phyloP scores from a whole-genome alignment of 2,113 vertebrate species.

The Myrmecobius fasciatus region DNA sequence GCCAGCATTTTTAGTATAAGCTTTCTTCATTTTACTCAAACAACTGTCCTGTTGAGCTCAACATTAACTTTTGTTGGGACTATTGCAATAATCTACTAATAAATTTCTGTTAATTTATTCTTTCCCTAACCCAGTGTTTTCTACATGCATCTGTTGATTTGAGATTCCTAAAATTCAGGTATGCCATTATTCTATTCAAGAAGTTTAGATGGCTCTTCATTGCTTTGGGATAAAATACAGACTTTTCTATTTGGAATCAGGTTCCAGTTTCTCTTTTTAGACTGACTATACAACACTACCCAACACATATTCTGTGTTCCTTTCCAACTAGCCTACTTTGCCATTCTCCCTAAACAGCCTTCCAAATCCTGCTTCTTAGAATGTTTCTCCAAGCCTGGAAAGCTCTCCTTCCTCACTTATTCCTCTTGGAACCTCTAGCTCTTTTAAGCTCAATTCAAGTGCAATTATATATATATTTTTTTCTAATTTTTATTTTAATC shows the following conservation, averaged over 20 bases:
- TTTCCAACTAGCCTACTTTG: background rate
- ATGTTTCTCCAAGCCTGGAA: background rate
- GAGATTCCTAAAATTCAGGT: background rate
- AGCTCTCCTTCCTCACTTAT: background rate
- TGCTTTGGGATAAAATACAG: background rate
- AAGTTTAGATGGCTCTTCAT: background rate
- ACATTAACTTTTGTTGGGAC: background rate
- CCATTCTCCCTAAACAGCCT: background rate
- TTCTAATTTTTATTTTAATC: no score
- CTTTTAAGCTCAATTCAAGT: background rate
- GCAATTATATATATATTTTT: no score
- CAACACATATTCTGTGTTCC: background rate
- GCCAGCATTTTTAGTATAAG: background rate
- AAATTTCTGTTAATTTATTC: background rate
- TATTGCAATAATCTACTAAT: background rate
- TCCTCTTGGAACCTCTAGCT: background rate
- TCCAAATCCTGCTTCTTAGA: background rate
- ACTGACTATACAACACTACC: background rate
- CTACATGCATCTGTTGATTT: background rate
- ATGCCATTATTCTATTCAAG: background rate
- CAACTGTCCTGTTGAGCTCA: background rate
- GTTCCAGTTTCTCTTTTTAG: background rate
- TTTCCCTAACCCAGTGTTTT: background rate
- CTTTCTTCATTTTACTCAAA: background rate
- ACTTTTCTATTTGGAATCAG: slow-evolving; percentile 6